phyloP scores from a whole-genome alignment of 2,113 vertebrate genomes.

The Lepisosteus osseus region DNA sequence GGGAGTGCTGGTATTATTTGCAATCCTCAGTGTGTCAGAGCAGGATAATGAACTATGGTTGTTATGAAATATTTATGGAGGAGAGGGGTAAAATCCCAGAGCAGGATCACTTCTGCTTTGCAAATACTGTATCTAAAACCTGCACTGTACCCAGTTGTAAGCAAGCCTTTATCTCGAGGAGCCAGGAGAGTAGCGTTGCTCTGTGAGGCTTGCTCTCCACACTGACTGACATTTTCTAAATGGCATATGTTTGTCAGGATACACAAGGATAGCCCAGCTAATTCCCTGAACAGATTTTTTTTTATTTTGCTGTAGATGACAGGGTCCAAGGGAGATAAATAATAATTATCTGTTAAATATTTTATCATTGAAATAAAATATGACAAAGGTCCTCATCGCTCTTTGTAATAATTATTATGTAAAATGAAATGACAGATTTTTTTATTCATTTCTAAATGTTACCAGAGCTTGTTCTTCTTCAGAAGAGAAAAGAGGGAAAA shows the following conservation, averaged over 20 bases:
- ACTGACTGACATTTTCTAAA: constrained; percentile 31
- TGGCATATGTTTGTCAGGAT: constrained; percentile 26
- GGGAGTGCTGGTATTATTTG: constrained; percentile 25
- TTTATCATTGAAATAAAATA: constrained; percentile 1
- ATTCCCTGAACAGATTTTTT: background rate
- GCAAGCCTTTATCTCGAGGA: constrained; percentile 3
- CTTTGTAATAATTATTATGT: background rate
- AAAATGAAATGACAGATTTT: constrained; percentile 4
- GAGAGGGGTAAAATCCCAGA: constrained; percentile 20
- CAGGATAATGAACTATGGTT: constrained; percentile 35
- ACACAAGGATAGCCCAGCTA: constrained; percentile 4
- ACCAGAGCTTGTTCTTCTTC: background rate
- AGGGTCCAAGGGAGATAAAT: background rate
- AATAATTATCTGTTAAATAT: constrained; percentile 9
- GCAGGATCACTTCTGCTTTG: constrained; percentile 4
- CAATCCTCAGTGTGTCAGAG: constrained; percentile 17
- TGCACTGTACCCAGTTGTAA: background rate
- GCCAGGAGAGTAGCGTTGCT: background rate
- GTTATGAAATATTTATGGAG: constrained; percentile 40
- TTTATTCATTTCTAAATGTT: background rate
- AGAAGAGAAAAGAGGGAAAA: background rate
- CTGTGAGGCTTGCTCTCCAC: background rate
- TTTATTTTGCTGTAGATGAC: background rate
- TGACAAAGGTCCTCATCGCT: constrained; percentile 16
- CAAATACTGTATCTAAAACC: background rate